Base-by-base conservation (phyloP, 2,888 invertebrate species). In the Meteorus cinctellus region DNA sequence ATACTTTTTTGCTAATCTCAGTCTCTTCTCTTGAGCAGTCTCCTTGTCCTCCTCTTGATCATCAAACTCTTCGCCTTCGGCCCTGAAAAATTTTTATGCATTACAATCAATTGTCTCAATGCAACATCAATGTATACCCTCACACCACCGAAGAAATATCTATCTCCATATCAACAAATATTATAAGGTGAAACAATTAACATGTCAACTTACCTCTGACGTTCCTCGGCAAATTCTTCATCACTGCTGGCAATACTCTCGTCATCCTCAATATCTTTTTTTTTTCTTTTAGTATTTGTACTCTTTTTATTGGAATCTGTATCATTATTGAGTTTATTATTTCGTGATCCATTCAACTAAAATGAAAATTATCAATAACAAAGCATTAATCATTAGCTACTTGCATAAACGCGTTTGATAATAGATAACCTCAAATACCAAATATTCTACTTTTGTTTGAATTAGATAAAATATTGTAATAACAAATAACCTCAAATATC, bases 1-100 rank as follows among this genome's bases (percentile, higher is more conserved):
- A 89, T 97, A 97, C 87, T 96, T 93, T 88, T 98, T 98, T 0
- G 98, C 97, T 78, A 98, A 90, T 63, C 97, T 92, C 68, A 98
- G 87, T 81, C 96, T 95, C 87, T 98, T 98, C 86, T 98, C 96
- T 88, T 98, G 97, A 0, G 95, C 94, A 0, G 96, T 97, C 89
- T 97, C 96, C 80, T 92, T 91, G 80, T 94, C 94, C 83, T 94
- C 94, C 81, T 93, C 93, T 34, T 88, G 88, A 75, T 90, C 90
- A 75, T 90, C 90, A 72, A 77, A 78, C 59, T 78, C 67, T 27
- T 74, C 67, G 36, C 67, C 66, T 68, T 65, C 65, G n/a, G 72
- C 65, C n/a, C 48, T 48, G 5, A 16, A 41, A 41, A 6, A 79
- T 81, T 29, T 29, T 77, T 68, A 19, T 68, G 4, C 8, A 55